Evolutionary conservation across 2,797 vertebrate genomes (phyloP), one percentile per base, ranked within the genome.

Genomic region (Protonibea diacanthus): DNA sequence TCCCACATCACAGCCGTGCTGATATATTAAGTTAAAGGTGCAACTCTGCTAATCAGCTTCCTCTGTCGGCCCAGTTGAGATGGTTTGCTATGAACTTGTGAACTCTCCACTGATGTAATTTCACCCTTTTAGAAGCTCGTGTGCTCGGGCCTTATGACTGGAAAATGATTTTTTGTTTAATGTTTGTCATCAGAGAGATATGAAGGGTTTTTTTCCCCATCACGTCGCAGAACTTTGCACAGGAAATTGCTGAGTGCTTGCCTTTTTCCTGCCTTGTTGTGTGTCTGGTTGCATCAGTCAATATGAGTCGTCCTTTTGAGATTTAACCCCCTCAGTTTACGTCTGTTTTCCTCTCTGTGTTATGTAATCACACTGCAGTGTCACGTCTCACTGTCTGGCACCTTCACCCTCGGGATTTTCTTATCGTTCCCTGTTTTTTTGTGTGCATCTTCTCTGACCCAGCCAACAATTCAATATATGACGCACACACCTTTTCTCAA

Each of bases 351-450:
- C 72, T 86, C 65, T 73, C 2, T 48, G 15, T 56, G 70, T 91
- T 86, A 78, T 17, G 21, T 76, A 85, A 88, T 80, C 77, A 33
- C 58, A 33, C 67, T 53, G 67, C 79, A 77, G 74, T 61, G 64
- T 85, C 78, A 38, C 40, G 0, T 64, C 78, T 77, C 77, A 5
- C 72, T 71, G 72, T 83, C 76, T 56, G 62, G 21, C 62, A 63
- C 69, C 27, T 45, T 72, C 69, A 51, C 76, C 69, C 77, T 42
- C n/a, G 57, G 53, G 71, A 8, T 71, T 84, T 48, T 76, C 62
- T 79, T 81, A 77, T 86, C 78, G n/a, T 18, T 0, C 48, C 51
- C 40, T 55, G 74, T 82, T 83, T 73, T 78, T 66, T 61, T 38
- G 33, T 9, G 8, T 38, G 33, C 58, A 18, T 56, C 66, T 53